Evolutionary conservation across 2,797 vertebrate genomes (phyloP).

Genomic region (Pseudomugil gertrudae): DNA sequence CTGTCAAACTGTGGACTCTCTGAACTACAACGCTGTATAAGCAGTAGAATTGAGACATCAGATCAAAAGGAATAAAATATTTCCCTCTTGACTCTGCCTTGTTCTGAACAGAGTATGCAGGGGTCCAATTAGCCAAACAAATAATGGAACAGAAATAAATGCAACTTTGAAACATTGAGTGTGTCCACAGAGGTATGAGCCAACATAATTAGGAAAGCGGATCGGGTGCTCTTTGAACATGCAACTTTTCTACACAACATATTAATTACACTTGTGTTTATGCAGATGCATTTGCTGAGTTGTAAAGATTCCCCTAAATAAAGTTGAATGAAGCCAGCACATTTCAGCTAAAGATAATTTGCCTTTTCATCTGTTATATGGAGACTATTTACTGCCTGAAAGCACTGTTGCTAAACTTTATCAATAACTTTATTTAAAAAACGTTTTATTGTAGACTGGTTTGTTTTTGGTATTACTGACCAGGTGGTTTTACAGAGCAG

Average conservation of each 20-base stretch:
- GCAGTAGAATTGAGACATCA: slow-evolving; percentile 78
- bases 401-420: slow-evolving; percentile 21
- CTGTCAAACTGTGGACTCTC: slow-evolving; percentile 74
- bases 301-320: slow-evolving; percentile 60
- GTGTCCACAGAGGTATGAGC: slow-evolving; percentile 62
- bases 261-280: slow-evolving; percentile 72
- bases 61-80: slow-evolving; percentile 83
- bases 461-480: slow-evolving; percentile 1
- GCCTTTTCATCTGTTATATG: slow-evolving; percentile 30
- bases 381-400: slow-evolving; percentile 18
- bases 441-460: neutral
- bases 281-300: slow-evolving; percentile 64
- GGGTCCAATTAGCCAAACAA: slow-evolving; percentile 83
- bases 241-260: slow-evolving; percentile 67
- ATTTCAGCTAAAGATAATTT: slow-evolving; percentile 33
- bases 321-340: slow-evolving; percentile 44
- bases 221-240: slow-evolving; percentile 76
- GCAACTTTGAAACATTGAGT: slow-evolving; percentile 72
- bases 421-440: slow-evolving; percentile 4
- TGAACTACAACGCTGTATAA: slow-evolving; percentile 72
- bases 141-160: slow-evolving; percentile 84
- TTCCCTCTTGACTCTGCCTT: slow-evolving; percentile 76
- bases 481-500: neutral
- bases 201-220: slow-evolving; percentile 74
- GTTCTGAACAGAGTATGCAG: slow-evolving; percentile 72